phyloP scores from a whole-genome alignment of 2,888 invertebrate species.

The Platycheirus albimanus region DNA sequence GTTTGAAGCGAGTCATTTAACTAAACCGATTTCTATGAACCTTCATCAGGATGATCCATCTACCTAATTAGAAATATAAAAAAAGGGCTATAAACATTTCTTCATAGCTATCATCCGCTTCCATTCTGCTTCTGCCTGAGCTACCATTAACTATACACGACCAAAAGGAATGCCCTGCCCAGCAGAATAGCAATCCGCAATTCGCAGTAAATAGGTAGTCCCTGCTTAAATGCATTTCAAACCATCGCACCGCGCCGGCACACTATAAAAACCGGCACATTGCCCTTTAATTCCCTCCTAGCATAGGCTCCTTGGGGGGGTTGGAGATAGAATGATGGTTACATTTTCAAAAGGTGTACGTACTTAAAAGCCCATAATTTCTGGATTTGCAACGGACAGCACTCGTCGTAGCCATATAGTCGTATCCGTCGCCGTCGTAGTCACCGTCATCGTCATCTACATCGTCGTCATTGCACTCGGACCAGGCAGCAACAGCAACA shows the following conservation, averaged over 20 bases:
- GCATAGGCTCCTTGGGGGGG: background rate
- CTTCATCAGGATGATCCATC: slow-evolving; percentile 55
- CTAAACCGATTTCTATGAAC: slow-evolving; percentile 36
- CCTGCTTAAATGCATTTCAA: slow-evolving; percentile 58
- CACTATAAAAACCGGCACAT: slow-evolving; percentile 55
- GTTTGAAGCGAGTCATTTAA: slow-evolving; percentile 28
- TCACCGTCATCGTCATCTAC: too few species aligned
- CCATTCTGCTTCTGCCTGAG: slow-evolving; percentile 7
- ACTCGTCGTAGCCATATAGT: slow-evolving; percentile 17
- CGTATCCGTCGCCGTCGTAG: background rate
- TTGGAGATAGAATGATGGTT: slow-evolving; percentile 25
- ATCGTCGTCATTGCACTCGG: too few species aligned
- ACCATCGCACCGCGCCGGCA: too few species aligned
- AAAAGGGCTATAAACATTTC: slow-evolving; percentile 28
- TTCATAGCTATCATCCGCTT: slow-evolving; percentile 23
- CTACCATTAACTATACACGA: slow-evolving; percentile 3
- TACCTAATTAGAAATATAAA: slow-evolving; percentile 61
- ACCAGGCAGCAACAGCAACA: too few species aligned
- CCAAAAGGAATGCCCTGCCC: slow-evolving; percentile 31
- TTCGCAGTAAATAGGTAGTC: slow-evolving; percentile 22
- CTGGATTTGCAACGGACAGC: slow-evolving; percentile 60
- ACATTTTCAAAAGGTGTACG: slow-evolving; percentile 52
- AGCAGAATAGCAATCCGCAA: too few species aligned
- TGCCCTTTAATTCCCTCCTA: slow-evolving; percentile 59
- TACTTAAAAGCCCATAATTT: slow-evolving; percentile 72